Percentiles rank a stretch among this genome's conserved stretches.
These are phyloP conservation scores for Xylota sylvarum DNA, from an alignment of 2,888 invertebrate genomes.

Conservation along the genomic window DNA sequence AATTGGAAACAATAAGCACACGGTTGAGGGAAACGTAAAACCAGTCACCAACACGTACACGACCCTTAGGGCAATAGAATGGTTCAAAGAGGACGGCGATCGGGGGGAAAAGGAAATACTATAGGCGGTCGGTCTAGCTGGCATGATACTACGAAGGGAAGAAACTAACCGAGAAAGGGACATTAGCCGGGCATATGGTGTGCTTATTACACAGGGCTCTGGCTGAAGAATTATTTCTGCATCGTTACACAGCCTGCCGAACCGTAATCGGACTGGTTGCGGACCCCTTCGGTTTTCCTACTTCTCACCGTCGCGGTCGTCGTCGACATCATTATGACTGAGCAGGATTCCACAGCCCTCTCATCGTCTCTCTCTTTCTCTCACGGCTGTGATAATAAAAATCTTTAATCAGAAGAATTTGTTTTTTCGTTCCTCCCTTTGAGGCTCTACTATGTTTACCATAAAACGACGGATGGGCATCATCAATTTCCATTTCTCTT, in stretches of 20 bases:
- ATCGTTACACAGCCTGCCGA: constrained; percentile 69
- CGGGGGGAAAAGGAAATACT: constrained; percentile 7
- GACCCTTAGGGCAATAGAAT: constrained; percentile 67
- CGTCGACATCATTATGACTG: constrained; percentile 33
- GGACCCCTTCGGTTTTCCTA: constrained; percentile 36
- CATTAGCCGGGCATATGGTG: constrained; percentile 75
- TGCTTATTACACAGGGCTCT: constrained; percentile 70
- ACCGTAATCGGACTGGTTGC: constrained; percentile 28
- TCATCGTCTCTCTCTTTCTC: neutral
- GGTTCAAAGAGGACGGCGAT: constrained; percentile 15
- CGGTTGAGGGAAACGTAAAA: constrained; percentile 58
- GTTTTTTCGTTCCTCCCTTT: constrained; percentile 21
- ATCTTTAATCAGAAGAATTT: constrained; percentile 69
- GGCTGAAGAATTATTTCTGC: constrained; percentile 70
- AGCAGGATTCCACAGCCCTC: constrained; percentile 14
- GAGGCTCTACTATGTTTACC: constrained; percentile 24
- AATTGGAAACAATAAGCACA: constrained; percentile 74
- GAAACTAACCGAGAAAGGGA: constrained; percentile 60
- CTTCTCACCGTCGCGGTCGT: neutral
- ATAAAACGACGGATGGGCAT: constrained; percentile 63
- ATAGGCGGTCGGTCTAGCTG: constrained; percentile 2
- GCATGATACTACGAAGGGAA: constrained; percentile 8
- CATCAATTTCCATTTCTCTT: constrained; percentile 70
- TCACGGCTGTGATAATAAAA: constrained; percentile 43
- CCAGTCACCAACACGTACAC: constrained; percentile 42